These are phyloP conservation scores for Heliconius himera DNA, from an alignment of 1,140 invertebrate genomes.

Conservation along the genomic window DNA sequence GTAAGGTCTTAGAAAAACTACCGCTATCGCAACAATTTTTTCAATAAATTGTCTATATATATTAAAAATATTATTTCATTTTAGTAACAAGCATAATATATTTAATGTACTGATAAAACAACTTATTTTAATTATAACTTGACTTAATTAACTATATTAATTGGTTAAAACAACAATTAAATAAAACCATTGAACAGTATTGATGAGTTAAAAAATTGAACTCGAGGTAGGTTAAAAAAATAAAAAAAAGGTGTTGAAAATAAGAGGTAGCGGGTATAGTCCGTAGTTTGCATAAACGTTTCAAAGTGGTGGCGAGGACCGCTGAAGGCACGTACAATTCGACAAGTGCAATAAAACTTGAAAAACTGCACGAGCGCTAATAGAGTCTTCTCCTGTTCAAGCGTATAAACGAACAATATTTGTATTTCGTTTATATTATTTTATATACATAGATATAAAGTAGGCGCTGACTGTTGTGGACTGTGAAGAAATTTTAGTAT, in stretches of 20 bases:
- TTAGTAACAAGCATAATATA: too few species aligned
- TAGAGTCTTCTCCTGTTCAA: slow-evolving; percentile 9
- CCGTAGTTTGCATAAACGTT: slow-evolving; percentile 9
- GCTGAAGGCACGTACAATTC: slow-evolving; percentile 55
- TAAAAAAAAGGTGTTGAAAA: not conserved
- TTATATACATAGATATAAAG: too few species aligned
- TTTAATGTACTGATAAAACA: too few species aligned
- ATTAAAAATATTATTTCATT: too few species aligned
- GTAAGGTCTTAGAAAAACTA: too few species aligned
- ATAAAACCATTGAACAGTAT: not conserved
- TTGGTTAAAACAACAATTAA: too few species aligned
- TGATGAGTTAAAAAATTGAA: not conserved
- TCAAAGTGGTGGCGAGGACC: slow-evolving; percentile 4
- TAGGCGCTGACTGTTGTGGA: too few species aligned
- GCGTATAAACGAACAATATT: not conserved
- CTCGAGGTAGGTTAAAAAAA: not conserved
- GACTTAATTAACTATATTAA: too few species aligned
- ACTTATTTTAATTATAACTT: too few species aligned
- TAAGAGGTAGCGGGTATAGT: not conserved
- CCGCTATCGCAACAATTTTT: too few species aligned
- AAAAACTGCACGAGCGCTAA: slow-evolving; percentile 34
- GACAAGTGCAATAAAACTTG: slow-evolving; percentile 58
- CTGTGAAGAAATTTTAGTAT: too few species aligned
- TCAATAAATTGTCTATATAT: too few species aligned
- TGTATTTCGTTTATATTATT: not conserved